Evolutionary conservation across 2,113 vertebrate species (phyloP), one percentile per base, ranked within the genome.

Genomic region (Harpagus bidentatus): DNA sequence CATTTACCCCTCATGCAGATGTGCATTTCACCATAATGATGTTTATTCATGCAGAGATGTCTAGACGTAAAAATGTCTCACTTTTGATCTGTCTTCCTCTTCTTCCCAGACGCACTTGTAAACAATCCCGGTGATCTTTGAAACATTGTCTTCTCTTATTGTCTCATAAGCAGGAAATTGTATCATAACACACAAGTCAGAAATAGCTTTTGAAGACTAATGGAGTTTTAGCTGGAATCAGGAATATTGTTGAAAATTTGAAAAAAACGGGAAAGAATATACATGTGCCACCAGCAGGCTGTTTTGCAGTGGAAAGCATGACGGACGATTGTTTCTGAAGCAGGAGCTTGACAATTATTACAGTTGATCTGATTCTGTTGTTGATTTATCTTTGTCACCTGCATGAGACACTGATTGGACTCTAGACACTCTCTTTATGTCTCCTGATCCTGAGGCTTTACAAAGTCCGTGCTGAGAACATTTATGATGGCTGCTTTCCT

Each of bases 41-140:
- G 82, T 79, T 96, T 97, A 92, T 84, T 90, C 82, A 95, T 79
- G 82, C 72, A 86, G 90, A 96, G 88, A 62, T 88, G 95, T 95
- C 94, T 95, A 95, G 96, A 95, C 90, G 71, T 78, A 67, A 80
- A 74, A 86, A 88, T 26, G 36, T 78, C 34, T 93, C 29, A 28
- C 72, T 86, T 95, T 93, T 92, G 76, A 96, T 94, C 90, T 95
- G 88, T 66, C 65, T 92, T 96, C 79, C 70, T 82, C 73, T 92
- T 87, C 73, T 91, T 94, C 76, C 71, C 63, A 90, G 88, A 78
- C 59, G 63, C 20, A 14, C 53, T 79, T 86, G 38, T 63, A 84
- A 91, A 86, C 19, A 53, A 79, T 34, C 47, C 31, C 0, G 0
- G n/a, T 47, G 42, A 80, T 90, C 32, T 88, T 77, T 81, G 90